Conservation (phyloP, 2,797 vertebrate species). For the Poeciliopsis gracilis region DNA sequence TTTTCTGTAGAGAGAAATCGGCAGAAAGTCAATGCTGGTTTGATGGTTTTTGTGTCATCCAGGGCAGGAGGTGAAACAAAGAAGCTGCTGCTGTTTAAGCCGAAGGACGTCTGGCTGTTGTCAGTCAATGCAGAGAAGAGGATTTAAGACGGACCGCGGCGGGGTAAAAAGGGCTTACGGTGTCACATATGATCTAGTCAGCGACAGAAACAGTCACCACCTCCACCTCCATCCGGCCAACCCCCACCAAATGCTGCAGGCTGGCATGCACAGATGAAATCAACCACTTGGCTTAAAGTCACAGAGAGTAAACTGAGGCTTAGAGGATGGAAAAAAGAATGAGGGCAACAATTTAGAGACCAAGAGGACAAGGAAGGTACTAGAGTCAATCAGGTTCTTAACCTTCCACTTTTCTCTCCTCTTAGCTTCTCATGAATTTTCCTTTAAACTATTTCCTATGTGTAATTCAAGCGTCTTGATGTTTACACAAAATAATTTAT, state of each 20-base stretch:
- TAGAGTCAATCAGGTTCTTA: conserved; percentile 59
- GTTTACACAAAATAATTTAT: not conserved
- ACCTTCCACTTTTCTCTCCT: conserved; percentile 25
- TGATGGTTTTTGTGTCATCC: conserved; percentile 29
- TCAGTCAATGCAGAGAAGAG: conserved; percentile 65
- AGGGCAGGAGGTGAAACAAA: conserved; percentile 1
- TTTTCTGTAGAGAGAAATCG: conserved; percentile 2
- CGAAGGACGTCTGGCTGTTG: conserved; percentile 56
- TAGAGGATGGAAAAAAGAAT: conserved; percentile 38
- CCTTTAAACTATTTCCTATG: conserved; percentile 7
- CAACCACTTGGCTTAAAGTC: conserved; percentile 42
- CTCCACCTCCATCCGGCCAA: conserved; percentile 52
- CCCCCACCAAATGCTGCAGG: conserved; percentile 9
- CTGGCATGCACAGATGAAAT: conserved; percentile 42
- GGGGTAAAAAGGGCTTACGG: conserved; percentile 70
- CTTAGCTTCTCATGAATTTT: not conserved
- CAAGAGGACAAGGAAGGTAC: conserved; percentile 57
- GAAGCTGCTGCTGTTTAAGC: conserved; percentile 34
- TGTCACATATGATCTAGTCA: conserved; percentile 79
- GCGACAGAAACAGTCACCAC: conserved; percentile 78
- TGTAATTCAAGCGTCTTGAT: not conserved
- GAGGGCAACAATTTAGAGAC: conserved; percentile 53
- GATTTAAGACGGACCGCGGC: conserved; percentile 63
- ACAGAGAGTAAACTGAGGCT: conserved; percentile 10
- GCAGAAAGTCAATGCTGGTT: conserved; percentile 21